Evolutionary conservation across 2,797 vertebrate species (phyloP), one percentile per base, ranked within the genome.

Genomic region (Masticophis lateralis): DNA sequence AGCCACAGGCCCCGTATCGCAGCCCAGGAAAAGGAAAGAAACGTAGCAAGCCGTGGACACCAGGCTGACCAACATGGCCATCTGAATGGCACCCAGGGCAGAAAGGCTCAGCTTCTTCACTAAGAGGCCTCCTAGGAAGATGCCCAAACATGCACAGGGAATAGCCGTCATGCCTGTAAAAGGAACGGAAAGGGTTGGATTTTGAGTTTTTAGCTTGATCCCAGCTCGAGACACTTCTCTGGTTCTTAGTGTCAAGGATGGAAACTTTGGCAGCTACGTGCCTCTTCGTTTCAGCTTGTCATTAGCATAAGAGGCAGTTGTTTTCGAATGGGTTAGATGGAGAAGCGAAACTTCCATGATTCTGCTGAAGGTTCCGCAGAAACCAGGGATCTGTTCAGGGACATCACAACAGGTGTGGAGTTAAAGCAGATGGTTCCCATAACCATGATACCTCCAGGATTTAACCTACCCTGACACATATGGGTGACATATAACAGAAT

Each of bases 11-110:
- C 99, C 99, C 0, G 99, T 99, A 97, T 99, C 98, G 0, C 99
- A 99, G 92, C 99, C 99, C 95, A 99, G 98, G 98, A 99, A 99
- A 89, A 99, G 98, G 98, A 99, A 99, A 87, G 99, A 99, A 94
- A 99, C 97, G 2, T 99, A 99, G 97, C 99, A 99, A 91, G 99
- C 98, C 0, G 99, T 99, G 97, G 99, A 99, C 92, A 99, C 98
- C 96, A 99, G 97, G 97, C 99, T 99, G 97, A 99, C 99, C 90
- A 99, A 94, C 99, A 99, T 99, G 96, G 99, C 99, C 99, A 99
- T 99, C 90, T 98, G 98, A 92, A 99, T 99, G 93, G 99, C 99
- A 88, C 99, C 99, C 69, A 99, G 97, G 0, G 99, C 99, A 0
- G 99, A 99, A 93, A 99, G 97, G 97, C 99, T 99, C 95, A 99